Percentiles rank a stretch among this genome's conserved stretches.
Evolutionary conservation across 2,888 invertebrate species (phyloP).

Genomic region (Hyposoter didymator): DNA sequence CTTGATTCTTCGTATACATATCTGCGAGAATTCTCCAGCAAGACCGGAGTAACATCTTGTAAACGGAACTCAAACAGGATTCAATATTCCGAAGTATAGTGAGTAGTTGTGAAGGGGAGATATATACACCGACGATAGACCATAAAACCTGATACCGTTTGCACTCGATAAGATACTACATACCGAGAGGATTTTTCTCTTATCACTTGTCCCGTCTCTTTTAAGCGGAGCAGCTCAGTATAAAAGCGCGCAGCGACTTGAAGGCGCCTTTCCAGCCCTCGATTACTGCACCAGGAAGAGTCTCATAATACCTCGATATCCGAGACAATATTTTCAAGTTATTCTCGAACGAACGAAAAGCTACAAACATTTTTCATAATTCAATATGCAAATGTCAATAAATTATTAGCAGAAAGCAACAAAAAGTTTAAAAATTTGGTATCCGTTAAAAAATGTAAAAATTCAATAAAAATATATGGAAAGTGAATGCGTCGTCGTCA

Average conservation of each 20-base stretch:
- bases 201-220: background rate
- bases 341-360: background rate
- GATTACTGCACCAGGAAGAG: constrained; percentile 35
- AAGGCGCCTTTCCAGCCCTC: constrained; percentile 46
- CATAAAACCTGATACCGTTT: constrained; percentile 58
- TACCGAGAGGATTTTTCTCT: constrained; percentile 2
- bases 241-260: constrained; percentile 11
- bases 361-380: background rate
- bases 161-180: constrained; percentile 58
- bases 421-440: background rate
- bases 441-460: background rate
- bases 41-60: constrained; percentile 18
- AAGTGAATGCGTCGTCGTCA: too few species aligned
- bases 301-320: constrained; percentile 43
- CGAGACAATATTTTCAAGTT: constrained; percentile 2
- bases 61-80: constrained; percentile 1
- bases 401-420: background rate
- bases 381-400: background rate
- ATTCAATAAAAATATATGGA: background rate
- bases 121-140: constrained; percentile 4
- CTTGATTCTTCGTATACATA: constrained; percentile 7
- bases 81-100: constrained; percentile 21
- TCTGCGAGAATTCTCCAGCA: constrained; percentile 44
- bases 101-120: constrained; percentile 26
- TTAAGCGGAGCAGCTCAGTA: constrained; percentile 15